These are phyloP conservation scores for Peromyscus californicus DNA, from an alignment of 2,113 vertebrate species.

Conservation along the genomic window DNA sequence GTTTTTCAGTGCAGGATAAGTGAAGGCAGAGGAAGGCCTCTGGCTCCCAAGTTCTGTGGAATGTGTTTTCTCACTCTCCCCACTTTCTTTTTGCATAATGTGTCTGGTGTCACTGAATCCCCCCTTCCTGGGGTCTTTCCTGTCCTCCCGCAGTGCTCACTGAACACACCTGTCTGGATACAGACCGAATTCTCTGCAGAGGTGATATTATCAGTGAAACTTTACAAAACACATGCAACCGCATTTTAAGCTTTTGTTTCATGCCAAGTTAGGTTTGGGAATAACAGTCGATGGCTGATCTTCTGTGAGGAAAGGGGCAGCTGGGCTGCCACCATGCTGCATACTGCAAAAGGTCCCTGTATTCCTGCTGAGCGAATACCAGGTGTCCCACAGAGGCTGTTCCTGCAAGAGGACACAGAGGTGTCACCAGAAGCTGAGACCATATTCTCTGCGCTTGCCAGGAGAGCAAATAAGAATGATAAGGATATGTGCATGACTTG, in stretches of 20 bases:
- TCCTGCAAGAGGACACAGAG: not conserved
- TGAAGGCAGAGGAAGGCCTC: not conserved
- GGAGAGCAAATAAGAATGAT: not conserved
- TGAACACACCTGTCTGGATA: not conserved
- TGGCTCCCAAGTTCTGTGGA: not conserved
- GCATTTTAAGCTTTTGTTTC: not conserved
- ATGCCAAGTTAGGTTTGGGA: not conserved
- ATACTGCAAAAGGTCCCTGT: not conserved
- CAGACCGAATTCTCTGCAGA: not conserved
- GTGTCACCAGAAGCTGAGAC: not conserved
- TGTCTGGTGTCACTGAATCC: rapidly evolving
- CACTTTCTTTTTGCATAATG: not conserved
- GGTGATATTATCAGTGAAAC: not conserved
- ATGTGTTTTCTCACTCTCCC: not conserved
- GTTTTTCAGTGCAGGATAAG: not conserved
- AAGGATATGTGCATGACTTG: not conserved
- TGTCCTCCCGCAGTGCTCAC: not conserved
- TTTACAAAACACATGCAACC: not conserved
- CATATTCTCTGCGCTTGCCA: not conserved
- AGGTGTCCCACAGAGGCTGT: not conserved
- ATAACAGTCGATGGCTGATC: not conserved
- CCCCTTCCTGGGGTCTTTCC: not conserved
- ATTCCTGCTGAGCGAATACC: not conserved
- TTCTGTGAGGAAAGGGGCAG: not conserved
- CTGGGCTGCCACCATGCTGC: not conserved